phyloP scores from a whole-genome alignment of 2,888 invertebrate genomes.

The Andrena bucephala region DNA sequence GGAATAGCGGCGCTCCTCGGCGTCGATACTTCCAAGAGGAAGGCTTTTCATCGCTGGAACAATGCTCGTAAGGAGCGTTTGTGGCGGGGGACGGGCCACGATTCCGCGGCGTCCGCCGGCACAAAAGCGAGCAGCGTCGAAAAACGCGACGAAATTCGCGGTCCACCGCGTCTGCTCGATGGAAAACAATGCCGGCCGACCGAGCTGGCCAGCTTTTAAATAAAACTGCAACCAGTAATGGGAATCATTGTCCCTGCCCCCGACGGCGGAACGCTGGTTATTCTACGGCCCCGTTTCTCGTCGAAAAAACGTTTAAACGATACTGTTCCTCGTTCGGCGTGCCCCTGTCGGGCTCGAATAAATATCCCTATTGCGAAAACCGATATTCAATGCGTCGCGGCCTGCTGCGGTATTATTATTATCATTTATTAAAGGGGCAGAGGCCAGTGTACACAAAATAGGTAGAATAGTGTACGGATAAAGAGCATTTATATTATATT shows the following conservation, averaged over 20 bases:
- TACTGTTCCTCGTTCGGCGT: slow-evolving; percentile 18
- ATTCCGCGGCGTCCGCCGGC: not conserved
- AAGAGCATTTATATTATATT: no score
- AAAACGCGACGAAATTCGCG: slow-evolving; percentile 42
- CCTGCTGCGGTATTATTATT: not conserved
- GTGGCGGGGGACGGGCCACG: slow-evolving; percentile 11
- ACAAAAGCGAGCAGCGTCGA: slow-evolving; percentile 17
- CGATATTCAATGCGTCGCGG: slow-evolving; percentile 17
- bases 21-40: slow-evolving; percentile 14
- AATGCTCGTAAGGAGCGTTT: slow-evolving; percentile 46
- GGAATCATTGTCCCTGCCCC: slow-evolving; percentile 51
- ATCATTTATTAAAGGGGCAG: no score
- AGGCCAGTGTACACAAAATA: no score
- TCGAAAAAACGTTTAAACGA: slow-evolving; percentile 43
- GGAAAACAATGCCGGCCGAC: slow-evolving; percentile 39
- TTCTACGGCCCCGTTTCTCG: slow-evolving; percentile 29
- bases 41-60: slow-evolving; percentile 48
- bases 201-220: slow-evolving; percentile 40
- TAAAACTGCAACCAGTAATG: slow-evolving; percentile 58
- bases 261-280: slow-evolving; percentile 20
- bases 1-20: not conserved
- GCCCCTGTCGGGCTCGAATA: slow-evolving; percentile 20
- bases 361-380: slow-evolving; percentile 19
- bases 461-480: no score
- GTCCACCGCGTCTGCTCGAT: slow-evolving; percentile 42